Evolutionary conservation across 2,888 invertebrate species (phyloP).

Genomic region (Zygaena filipendulae): DNA sequence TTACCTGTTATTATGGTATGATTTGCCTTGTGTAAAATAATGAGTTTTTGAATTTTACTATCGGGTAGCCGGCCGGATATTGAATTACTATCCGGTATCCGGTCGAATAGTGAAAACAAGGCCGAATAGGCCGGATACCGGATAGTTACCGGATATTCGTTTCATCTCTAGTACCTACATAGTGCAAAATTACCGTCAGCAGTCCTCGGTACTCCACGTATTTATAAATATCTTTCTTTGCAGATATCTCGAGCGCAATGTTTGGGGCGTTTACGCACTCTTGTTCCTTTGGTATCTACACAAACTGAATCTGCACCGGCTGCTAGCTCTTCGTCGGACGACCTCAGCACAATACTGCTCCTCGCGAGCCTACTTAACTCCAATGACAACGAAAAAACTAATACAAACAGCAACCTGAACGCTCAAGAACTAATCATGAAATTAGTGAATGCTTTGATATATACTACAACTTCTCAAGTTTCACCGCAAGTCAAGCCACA

Average conservation of each 20-base stretch:
- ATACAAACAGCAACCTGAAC: constrained; percentile 13
- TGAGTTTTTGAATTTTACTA: too few species aligned
- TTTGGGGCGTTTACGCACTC: constrained; percentile 13
- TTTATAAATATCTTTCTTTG: not conserved
- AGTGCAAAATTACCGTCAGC: too few species aligned
- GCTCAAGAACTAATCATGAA: constrained; percentile 41
- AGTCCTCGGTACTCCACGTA: not conserved
- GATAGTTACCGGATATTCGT: too few species aligned
- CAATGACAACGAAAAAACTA: constrained; percentile 11
- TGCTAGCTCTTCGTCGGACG: constrained; percentile 15
- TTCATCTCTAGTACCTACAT: too few species aligned
- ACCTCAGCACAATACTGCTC: constrained; percentile 18
- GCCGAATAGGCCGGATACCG: too few species aligned
- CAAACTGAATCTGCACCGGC: too few species aligned
- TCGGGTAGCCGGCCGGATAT: too few species aligned
- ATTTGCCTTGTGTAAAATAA: too few species aligned
- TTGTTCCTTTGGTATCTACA: constrained; percentile 12
- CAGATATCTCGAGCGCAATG: constrained; percentile 28
- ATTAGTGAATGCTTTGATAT: constrained; percentile 41
- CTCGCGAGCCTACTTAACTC: constrained; percentile 21
- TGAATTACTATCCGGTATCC: too few species aligned
- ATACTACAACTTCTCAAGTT: constrained; percentile 34
- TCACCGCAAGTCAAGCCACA: too few species aligned
- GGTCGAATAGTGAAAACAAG: too few species aligned
- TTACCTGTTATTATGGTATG: too few species aligned